Base-by-base conservation (phyloP, 2,113 vertebrate species). In the Alectura lathami region DNA sequence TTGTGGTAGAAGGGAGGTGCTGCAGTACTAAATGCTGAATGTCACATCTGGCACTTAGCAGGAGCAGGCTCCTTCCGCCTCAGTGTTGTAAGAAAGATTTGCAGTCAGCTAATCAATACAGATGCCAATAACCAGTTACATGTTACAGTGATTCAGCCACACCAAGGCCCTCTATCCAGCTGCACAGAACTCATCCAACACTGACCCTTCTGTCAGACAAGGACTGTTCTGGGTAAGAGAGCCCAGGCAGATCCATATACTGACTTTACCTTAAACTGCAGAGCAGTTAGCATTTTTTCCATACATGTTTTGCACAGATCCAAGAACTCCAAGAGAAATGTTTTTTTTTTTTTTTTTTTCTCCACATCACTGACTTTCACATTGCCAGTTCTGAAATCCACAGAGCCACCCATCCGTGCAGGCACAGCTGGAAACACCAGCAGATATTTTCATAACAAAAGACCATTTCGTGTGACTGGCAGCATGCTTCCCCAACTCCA, bases 311-410 rank as follows among this genome's bases (percentile, higher is more conserved):
- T n/a, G 70, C 42, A 70, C 54, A 9, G 38, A 79, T 43, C 50
- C 68, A 42, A 78, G 42, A 88, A 20, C 54, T 86, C 62, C 10
- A 34, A 26, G 51, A 51, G 64, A 63, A 81, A 12, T 20, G 87
- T 56, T 50, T 34, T 51, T 86, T 67, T 80, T 93, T 68, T 86
- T 96, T 80, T 54, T 86, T 67, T 80, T 93, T 68, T 86, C 95
- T 80, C 51, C 88, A 27, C 51, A 47, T 67, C 59, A 60, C 23
- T 4, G 4, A 38, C 64, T 56, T 86, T 50, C 69, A 50, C 34
- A 70, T 8, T 47, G 76, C 60, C 72, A 90, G 17, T 40, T 56
- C 56, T 15, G 53, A 89, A 70, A 11, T 23, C 15, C 86, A 32
- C 76, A 66, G 64, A 79, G 48, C 34, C 26, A 3, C 53, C 62